Evolutionary conservation across 2,888 invertebrate genomes (phyloP).

Genomic region (Leptarthrus brevirostris): DNA sequence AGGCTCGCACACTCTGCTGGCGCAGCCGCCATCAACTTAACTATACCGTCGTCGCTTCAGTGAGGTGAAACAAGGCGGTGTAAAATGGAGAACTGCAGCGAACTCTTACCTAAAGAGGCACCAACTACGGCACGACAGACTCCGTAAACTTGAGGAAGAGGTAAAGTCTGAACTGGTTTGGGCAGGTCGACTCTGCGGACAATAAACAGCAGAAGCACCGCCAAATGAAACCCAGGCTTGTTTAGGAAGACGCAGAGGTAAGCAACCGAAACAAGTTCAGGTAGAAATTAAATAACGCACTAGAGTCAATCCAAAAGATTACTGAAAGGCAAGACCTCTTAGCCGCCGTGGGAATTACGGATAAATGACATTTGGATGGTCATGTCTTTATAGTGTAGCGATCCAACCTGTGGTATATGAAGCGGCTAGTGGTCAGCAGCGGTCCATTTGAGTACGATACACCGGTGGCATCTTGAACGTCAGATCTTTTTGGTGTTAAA

Average conservation of each 20-base stretch:
- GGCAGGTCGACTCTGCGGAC: slow-evolving; percentile 37
- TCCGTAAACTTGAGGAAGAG: slow-evolving; percentile 32
- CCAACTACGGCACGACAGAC: slow-evolving; percentile 26
- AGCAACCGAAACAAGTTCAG: slow-evolving; percentile 28
- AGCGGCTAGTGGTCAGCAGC: too few relatives aligned
- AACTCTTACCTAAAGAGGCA: slow-evolving; percentile 13
- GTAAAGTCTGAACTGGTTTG: slow-evolving; percentile 34
- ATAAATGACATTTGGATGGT: background rate
- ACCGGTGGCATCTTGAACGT: background rate
- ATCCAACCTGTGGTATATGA: too few relatives aligned
- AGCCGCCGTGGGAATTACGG: slow-evolving; percentile 32
- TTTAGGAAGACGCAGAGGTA: slow-evolving; percentile 28
- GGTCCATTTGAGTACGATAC: too few relatives aligned
- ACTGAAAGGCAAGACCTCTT: background rate
- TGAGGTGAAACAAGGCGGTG: slow-evolving; percentile 23
- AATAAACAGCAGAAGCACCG: slow-evolving; percentile 1
- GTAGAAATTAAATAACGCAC: background rate
- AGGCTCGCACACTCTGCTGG: slow-evolving; percentile 52
- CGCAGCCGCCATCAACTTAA: slow-evolving; percentile 43
- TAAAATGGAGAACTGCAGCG: slow-evolving; percentile 32
- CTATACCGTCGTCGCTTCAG: slow-evolving; percentile 6
- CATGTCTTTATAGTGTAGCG: background rate
- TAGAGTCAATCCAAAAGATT: background rate
- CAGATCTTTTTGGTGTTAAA: slow-evolving; percentile 13
- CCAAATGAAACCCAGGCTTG: background rate